Evolutionary conservation across 2,888 invertebrate genomes (phyloP).

Genomic region (Melinaea marsaeus): DNA sequence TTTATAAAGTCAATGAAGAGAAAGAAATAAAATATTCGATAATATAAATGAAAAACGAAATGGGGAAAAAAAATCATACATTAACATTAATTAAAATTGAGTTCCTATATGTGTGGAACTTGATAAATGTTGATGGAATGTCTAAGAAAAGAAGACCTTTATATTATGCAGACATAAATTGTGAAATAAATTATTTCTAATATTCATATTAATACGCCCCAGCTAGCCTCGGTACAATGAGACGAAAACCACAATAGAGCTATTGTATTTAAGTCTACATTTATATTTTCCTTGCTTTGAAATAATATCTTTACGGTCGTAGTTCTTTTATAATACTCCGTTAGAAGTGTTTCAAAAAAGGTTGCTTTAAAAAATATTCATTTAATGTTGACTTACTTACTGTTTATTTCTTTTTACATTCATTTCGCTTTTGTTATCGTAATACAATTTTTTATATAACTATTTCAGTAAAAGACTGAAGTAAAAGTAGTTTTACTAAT

Average conservation of each 20-base stretch:
- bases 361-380: conserved; percentile 2
- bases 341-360: conserved; percentile 1
- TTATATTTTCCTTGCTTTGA: background rate
- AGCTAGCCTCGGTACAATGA: background rate
- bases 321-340: background rate
- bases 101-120: too few species aligned
- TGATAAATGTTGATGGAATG: too few species aligned
- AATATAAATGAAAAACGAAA: too few species aligned
- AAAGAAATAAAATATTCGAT: too few species aligned
- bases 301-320: conserved; percentile 1
- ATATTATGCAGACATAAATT: too few species aligned
- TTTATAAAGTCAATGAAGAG: too few species aligned
- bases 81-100: too few species aligned
- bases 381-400: background rate
- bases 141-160: too few species aligned
- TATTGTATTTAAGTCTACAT: conserved; percentile 1
- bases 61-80: too few species aligned
- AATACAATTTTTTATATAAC: background rate
- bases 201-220: background rate
- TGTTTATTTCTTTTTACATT: background rate
- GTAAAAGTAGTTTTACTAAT: too few species aligned
- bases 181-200: background rate
- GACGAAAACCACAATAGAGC: background rate
- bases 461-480: too few species aligned
- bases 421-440: background rate